Percentiles rank a stretch among this genome's conserved stretches.
Evolutionary conservation across 2,113 vertebrate genomes (phyloP).

Genomic region (Hippolais icterina): DNA sequence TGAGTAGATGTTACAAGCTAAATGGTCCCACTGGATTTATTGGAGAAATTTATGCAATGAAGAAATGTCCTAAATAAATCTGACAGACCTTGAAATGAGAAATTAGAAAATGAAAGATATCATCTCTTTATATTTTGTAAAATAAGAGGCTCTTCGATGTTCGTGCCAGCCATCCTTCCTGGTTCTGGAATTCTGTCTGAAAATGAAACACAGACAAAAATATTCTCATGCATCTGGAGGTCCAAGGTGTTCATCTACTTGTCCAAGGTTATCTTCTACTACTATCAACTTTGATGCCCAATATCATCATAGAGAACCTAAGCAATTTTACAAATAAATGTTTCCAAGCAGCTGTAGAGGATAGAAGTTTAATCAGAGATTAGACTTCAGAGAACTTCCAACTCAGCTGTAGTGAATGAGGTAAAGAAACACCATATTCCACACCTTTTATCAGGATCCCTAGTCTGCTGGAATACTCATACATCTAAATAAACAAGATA

Average conservation of each 20-base stretch:
- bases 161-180: not conserved
- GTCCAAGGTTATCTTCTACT: not conserved
- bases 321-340: not conserved
- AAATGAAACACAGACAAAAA: slow-evolving; percentile 20
- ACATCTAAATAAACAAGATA: not conserved
- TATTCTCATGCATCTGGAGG: not conserved
- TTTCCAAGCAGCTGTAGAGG: not conserved
- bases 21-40: not conserved
- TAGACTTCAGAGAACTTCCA: not conserved
- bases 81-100: not conserved
- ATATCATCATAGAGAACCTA: not conserved
- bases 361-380: not conserved
- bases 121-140: slow-evolving; percentile 51
- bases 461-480: not conserved
- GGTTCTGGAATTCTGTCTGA: slow-evolving; percentile 53
- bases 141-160: not conserved
- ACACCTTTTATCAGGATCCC: not conserved
- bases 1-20: not conserved
- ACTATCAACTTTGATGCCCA: not conserved
- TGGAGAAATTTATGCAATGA: not conserved
- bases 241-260: not conserved
- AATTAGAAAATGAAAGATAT: not conserved
- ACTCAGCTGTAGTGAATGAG: not conserved
- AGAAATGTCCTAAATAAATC: not conserved
- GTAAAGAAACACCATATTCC: not conserved